Base-by-base conservation (phyloP, 2,888 invertebrate genomes). In the Athalia cordata region DNA sequence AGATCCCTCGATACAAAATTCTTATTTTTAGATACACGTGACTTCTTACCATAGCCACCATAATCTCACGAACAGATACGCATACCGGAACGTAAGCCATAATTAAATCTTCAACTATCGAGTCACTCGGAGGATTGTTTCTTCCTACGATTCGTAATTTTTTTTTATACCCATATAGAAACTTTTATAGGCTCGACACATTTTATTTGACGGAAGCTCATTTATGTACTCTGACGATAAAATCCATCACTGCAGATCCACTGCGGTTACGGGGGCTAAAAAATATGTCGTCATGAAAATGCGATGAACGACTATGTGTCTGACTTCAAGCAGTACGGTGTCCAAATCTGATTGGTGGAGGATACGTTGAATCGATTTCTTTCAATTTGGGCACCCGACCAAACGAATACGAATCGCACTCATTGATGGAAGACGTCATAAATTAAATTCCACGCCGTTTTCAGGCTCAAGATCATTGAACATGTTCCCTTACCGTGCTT, bases 401-500 rank as follows among this genome's bases (percentile, higher is more conserved):
- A 45, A 55, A 55, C n/a, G 5, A 4, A 1, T 8, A n/a, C 55
- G 45, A 29, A 29, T 29, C 13, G 47, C 55, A 68, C 52, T 29
- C 55, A n/a, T 47, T 45, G 59, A 11, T 59, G 13, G 13, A 47
- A 49, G 43, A 59, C 5, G 15, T 72, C 72, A 47, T 59, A 45
- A 72, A 59, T 47, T 59, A 45, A 72, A 57, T 11, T 8, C 55
- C 43, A 29, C 15, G 68, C 43, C 57, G 57, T 72, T 47, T 59
- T 47, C 7, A n/a, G 59, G 47, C 52, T 47, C 13, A 9, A 43
- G 52, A 72, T 72, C 47, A 72, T 59, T 59, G 57, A 72, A 43
- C 57, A 68, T 67, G 43, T 55, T 68, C 43, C 52, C 68, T 68
- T 68, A 9, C 47, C 57, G 57, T 72, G 59, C 45, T 43, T 59